phyloP scores from a whole-genome alignment of 2,888 invertebrate species.

The Drosophila cracens region DNA sequence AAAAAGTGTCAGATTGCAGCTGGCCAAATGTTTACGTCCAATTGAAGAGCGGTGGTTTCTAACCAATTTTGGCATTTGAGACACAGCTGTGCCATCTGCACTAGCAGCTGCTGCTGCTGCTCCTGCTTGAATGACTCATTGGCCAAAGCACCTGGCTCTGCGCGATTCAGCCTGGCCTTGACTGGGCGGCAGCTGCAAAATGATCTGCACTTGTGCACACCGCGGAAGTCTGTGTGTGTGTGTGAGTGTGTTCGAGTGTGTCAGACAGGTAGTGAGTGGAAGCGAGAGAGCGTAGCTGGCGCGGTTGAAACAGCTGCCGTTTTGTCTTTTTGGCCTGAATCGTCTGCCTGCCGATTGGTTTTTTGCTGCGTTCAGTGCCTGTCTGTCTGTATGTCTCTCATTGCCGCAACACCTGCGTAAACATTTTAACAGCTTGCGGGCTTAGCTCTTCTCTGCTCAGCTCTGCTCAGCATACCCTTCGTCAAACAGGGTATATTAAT shows the following conservation, averaged over 20 bases:
- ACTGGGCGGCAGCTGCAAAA: constrained; percentile 50
- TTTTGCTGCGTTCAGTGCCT: constrained; percentile 4
- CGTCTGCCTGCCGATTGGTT: constrained; percentile 31
- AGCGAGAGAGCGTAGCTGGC: constrained; percentile 23
- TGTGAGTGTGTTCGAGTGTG: background rate
- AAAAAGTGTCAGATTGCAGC: constrained; percentile 24
- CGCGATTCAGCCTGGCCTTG: constrained; percentile 45
- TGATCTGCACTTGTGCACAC: constrained; percentile 48
- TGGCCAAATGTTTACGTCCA: constrained; percentile 24
- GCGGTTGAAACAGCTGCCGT: constrained; percentile 57
- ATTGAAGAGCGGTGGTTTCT: constrained; percentile 14
- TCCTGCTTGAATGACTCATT: constrained; percentile 27
- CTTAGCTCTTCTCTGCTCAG: constrained; percentile 30
- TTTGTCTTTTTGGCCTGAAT: constrained; percentile 31
- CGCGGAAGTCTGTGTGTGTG: constrained; percentile 21
- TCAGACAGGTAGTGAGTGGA: constrained; percentile 7
- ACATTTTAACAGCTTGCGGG: constrained; percentile 76
- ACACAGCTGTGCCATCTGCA: constrained; percentile 37
- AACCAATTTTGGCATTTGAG: constrained; percentile 21
- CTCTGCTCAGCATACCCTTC: constrained; percentile 16
- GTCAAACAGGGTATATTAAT: background rate
- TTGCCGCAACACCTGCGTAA: constrained; percentile 75
- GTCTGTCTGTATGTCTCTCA: constrained; percentile 36
- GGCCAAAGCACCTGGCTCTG: constrained; percentile 29
- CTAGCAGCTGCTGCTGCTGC: constrained; percentile 37